Evolutionary conservation across 2,797 vertebrate species (phyloP).

Genomic region (Otus scops): DNA sequence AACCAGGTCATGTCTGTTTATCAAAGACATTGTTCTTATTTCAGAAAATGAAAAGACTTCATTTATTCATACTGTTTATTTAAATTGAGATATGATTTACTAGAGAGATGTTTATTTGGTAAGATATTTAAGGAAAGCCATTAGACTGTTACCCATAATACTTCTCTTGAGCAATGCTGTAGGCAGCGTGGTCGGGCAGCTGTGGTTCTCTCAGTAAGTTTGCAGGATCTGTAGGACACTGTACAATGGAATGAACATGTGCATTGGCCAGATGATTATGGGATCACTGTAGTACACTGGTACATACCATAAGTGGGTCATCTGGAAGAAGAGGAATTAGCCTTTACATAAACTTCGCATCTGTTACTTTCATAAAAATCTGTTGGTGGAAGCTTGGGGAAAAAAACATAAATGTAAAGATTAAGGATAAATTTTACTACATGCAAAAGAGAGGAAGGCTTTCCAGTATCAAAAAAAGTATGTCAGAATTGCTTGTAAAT

Average conservation of each 20-base stretch:
- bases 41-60: not conserved
- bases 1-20: slow-evolving; percentile 61
- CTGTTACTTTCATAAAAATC: slow-evolving; percentile 16
- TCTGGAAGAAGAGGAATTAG: slow-evolving; percentile 29
- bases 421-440: not conserved
- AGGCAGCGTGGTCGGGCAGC: not conserved
- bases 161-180: slow-evolving; percentile 8
- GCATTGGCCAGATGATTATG: slow-evolving; percentile 8
- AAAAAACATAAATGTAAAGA: not conserved
- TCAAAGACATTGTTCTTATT: not conserved
- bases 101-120: not conserved
- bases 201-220: not conserved
- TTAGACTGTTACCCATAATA: not conserved
- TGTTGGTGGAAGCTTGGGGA: not conserved
- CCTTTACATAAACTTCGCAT: slow-evolving; percentile 52
- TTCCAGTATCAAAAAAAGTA: not conserved
- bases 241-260: not conserved
- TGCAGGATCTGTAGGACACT: slow-evolving; percentile 5
- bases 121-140: slow-evolving; percentile 7
- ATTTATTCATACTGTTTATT: slow-evolving; percentile 9
- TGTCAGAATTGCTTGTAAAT: not conserved
- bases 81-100: not conserved
- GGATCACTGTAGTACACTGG: not conserved
- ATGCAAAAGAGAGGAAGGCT: not conserved
- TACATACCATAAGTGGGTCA: slow-evolving; percentile 26